Evolutionary conservation across 64 coral and sea anemone genomes (phyloP).

Genomic region (Acropora yongei): DNA sequence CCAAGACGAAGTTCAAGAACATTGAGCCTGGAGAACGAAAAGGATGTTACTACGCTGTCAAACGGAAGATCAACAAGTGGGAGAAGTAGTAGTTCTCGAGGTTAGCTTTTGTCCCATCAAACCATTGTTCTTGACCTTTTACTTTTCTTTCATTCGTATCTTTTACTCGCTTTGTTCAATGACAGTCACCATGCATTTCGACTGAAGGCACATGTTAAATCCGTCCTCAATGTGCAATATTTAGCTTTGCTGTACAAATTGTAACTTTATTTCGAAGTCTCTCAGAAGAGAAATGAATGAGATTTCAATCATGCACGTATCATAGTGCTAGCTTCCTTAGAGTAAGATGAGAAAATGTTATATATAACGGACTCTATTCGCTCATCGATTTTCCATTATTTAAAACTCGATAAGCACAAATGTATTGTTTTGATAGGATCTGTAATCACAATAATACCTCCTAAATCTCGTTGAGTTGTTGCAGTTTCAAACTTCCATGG

Average conservation of each 20-base stretch:
- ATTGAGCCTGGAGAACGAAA: slow-evolving; percentile 56
- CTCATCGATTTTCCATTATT: too few species aligned
- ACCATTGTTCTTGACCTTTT: not conserved
- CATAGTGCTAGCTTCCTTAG: not conserved
- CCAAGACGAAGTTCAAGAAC: slow-evolving; percentile 78
- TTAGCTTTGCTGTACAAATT: too few species aligned
- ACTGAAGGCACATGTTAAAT: not conserved
- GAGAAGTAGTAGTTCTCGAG: slow-evolving; percentile 53
- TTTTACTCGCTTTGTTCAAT: not conserved
- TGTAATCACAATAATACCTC: too few species aligned
- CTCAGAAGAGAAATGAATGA: too few species aligned
- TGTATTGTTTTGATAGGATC: too few species aligned
- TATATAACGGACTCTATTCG: not conserved
- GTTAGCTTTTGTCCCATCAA: not conserved
- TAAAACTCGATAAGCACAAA: too few species aligned
- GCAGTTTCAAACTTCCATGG: too few species aligned
- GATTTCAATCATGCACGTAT: not conserved
- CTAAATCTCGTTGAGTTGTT: too few species aligned
- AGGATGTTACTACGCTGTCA: not conserved
- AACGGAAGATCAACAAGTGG: slow-evolving; percentile 72
- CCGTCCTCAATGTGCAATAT: not conserved
- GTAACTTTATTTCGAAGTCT: too few species aligned
- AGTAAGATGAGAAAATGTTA: not conserved
- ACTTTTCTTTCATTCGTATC: not conserved
- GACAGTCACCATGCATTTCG: slow-evolving; percentile 7